Evolutionary conservation across 2,113 vertebrate species (phyloP).

Genomic region (Menidia beryllina): DNA sequence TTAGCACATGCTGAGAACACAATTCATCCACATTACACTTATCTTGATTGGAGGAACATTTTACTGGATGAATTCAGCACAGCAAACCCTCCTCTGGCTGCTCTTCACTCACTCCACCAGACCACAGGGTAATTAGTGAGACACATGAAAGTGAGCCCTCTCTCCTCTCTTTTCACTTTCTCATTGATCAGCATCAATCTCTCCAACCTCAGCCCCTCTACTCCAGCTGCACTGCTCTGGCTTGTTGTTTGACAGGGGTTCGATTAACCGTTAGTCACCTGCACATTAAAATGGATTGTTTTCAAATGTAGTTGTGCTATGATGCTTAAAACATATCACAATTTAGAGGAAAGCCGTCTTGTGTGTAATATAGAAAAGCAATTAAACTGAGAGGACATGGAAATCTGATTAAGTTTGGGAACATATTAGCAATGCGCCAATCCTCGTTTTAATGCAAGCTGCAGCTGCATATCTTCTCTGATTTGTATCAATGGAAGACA

Average conservation of each 20-base stretch:
- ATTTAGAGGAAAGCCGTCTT: too few species aligned
- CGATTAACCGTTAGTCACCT: too few species aligned
- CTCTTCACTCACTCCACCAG: slow-evolving; percentile 10
- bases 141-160: neutral
- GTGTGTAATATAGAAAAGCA: neutral
- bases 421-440: neutral
- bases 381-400: neutral
- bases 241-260: too few species aligned
- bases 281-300: too few species aligned
- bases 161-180: slow-evolving; percentile 5
- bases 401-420: neutral
- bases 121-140: slow-evolving; percentile 6
- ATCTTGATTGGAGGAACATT: too few species aligned
- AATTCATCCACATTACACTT: too few species aligned
- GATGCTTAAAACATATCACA: too few species aligned
- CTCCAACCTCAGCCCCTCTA: neutral
- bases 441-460: neutral
- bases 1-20: too few species aligned
- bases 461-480: neutral
- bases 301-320: too few species aligned
- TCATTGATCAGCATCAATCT: neutral
- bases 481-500: slow-evolving; percentile 5
- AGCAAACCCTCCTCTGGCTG: slow-evolving; percentile 1
- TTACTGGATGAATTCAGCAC: too few species aligned
- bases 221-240: neutral